Evolutionary conservation across 2,797 vertebrate species (phyloP).

Genomic region (Poeciliopsis turneri): DNA sequence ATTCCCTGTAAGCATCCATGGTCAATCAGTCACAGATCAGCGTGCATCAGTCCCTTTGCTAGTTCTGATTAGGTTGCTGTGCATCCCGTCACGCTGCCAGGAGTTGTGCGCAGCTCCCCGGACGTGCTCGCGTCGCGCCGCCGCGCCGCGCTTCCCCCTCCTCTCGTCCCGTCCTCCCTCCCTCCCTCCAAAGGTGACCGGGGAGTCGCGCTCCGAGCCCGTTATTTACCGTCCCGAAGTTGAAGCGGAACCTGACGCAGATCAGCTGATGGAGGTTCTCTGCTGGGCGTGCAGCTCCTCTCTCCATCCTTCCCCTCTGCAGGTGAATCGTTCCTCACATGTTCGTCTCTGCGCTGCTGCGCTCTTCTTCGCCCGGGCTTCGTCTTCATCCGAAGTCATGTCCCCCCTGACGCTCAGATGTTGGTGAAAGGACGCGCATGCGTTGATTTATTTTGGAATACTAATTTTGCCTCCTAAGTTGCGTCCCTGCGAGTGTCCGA

Average conservation of each 20-base stretch:
- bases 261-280: conserved; percentile 40
- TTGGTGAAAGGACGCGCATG: conserved; percentile 81
- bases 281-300: conserved; percentile 39
- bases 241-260: conserved; percentile 46
- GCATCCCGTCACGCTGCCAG: conserved; percentile 30
- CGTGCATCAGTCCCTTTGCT: conserved; percentile 10
- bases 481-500: conserved; percentile 73
- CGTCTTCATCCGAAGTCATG: conserved; percentile 1
- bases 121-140: conserved; percentile 46
- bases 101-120: conserved; percentile 46
- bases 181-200: conserved; percentile 42
- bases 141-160: conserved; percentile 9
- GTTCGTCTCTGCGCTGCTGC: not conserved
- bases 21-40: not conserved
- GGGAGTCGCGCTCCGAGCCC: conserved; percentile 34
- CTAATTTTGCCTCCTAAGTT: conserved; percentile 79
- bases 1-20: not conserved
- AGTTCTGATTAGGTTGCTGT: conserved; percentile 37
- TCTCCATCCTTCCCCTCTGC: conserved; percentile 41
- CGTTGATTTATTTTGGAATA: conserved; percentile 67
- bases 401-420: conserved; percentile 67
- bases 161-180: not conserved
- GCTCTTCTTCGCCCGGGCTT: not conserved
- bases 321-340: conserved; percentile 49
- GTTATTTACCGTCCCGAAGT: conserved; percentile 31